These are phyloP conservation scores for Brachionus paranguensis DNA, from an alignment of 1,140 invertebrate genomes.

Conservation along the genomic window DNA sequence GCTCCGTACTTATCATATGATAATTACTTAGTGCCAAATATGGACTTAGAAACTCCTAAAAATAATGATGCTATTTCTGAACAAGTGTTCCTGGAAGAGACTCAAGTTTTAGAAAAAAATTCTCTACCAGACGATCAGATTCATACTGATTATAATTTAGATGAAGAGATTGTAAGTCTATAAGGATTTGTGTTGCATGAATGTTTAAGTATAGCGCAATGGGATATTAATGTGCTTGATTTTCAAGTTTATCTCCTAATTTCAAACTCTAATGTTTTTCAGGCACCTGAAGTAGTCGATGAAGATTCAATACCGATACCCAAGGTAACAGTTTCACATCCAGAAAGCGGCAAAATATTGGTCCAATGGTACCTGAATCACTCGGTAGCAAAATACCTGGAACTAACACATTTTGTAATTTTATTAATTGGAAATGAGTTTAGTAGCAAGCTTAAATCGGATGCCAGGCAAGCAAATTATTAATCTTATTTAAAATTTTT, in stretches of 20 bases:
- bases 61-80: neutral
- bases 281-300: conserved; percentile 8
- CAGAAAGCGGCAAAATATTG: neutral
- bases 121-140: neutral
- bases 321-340: conserved; percentile 6
- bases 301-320: neutral
- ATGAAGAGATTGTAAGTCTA: neutral
- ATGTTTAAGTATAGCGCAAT: neutral
- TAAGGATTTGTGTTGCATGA: neutral
- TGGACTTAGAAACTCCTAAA: neutral
- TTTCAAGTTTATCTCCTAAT: neutral
- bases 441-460: conserved; percentile 48
- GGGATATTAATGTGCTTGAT: neutral
- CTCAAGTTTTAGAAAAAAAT: neutral
- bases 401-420: conserved; percentile 47
- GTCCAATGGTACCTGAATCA: conserved; percentile 6
- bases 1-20: conserved; percentile 23
- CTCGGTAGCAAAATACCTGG: neutral
- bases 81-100: neutral
- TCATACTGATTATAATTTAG: neutral
- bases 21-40: neutral
- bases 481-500: neutral
- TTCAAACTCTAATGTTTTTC: neutral
- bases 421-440: conserved; percentile 52
- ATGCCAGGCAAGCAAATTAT: conserved; percentile 47